Base-by-base conservation (phyloP, 1,140 invertebrate genomes). In the Lordiphosa stackelbergi region DNA sequence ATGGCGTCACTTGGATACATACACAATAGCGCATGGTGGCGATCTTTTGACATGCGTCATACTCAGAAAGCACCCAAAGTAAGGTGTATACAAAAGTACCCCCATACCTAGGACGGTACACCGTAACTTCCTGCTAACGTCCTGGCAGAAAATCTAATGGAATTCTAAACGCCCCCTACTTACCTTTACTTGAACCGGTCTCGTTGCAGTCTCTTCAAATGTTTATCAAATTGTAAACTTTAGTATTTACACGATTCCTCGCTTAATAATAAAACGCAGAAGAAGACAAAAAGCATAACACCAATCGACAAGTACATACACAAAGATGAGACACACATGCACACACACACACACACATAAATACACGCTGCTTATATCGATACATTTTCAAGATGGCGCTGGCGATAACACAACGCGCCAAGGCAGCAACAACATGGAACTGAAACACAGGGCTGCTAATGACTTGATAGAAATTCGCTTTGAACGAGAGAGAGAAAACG, bases 1-100 rank as follows among this genome's bases (percentile, higher is more conserved):
- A 79, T 79, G 75, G 75, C 77, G 74, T 36, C 58, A 12, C 36
- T 28, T n/a, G 24, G 70, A 81, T 81, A 75, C 74, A 79, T 66
- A 58, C 63, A 75, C 42, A 56, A 62, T 7, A 7, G 13, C 28
- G 7, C 19, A 53, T 22, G 6, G 10, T 13, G 12, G 8, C 52
- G 78, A 81, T 83, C 77, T 54, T 24, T 24, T 24, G 5, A 24
- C 71, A 68, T 81, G 71, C 62, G 75, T 71, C 66, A 75, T 48
- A 35, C 41, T 19, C 5, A 9, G 11, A 72, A 69, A 65, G 51
- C 53, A 60, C 60, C 68, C 57, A 37, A 41, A 36, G 36, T 59
- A 64, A 51, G 28, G 8, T 19, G 31, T 31, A 46, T 11, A 7
- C 28, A 31, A 24, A 24, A 24, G 5, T 5, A 31, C 6, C 2